Percentiles rank a stretch among this genome's conserved stretches.
Evolutionary conservation across 2,113 vertebrate species (phyloP).

Genomic region (Arenaria interpres): DNA sequence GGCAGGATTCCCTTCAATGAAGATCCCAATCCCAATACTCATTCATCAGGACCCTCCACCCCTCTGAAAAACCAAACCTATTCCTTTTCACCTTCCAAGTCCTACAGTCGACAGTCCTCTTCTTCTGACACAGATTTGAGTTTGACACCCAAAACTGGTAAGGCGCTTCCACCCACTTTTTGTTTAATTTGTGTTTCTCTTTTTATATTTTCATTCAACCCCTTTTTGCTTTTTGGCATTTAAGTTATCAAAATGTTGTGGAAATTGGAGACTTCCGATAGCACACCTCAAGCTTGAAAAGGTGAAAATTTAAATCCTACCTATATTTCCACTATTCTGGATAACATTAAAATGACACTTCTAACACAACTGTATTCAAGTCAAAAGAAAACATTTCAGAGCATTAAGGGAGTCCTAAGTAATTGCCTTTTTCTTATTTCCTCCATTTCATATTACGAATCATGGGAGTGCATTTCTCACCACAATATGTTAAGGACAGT

Average conservation of each 20-base stretch:
- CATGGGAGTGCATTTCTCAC: background rate
- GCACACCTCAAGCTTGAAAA: slow-evolving; percentile 1
- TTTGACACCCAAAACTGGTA: slow-evolving; percentile 99
- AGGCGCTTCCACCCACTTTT: slow-evolving; percentile 82
- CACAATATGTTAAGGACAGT: background rate
- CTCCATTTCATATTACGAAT: slow-evolving; percentile 64
- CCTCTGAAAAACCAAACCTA: slow-evolving; percentile 99
- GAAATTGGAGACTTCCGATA: slow-evolving; percentile 33
- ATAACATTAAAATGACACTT: background rate
- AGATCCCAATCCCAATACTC: slow-evolving; percentile 91
- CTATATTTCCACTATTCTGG: background rate
- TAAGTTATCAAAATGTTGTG: slow-evolving; percentile 65
- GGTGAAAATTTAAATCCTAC: background rate
- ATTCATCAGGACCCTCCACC: slow-evolving; percentile 98
- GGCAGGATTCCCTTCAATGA: slow-evolving; percentile 98
- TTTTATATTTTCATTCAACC: slow-evolving; percentile 70
- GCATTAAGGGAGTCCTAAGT: background rate
- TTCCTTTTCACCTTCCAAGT: slow-evolving; percentile 99
- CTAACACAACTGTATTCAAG: background rate
- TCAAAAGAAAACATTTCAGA: background rate
- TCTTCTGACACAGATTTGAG: slow-evolving; percentile 99
- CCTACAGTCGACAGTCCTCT: slow-evolving; percentile 99
- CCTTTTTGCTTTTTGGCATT: slow-evolving; percentile 67
- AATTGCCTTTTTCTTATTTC: slow-evolving; percentile 58
- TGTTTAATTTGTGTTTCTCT: slow-evolving; percentile 67